Percentiles rank a stretch among this genome's conserved stretches.
Conservation (phyloP, 2,888 invertebrate species). For the Drosophila atripex region DNA sequence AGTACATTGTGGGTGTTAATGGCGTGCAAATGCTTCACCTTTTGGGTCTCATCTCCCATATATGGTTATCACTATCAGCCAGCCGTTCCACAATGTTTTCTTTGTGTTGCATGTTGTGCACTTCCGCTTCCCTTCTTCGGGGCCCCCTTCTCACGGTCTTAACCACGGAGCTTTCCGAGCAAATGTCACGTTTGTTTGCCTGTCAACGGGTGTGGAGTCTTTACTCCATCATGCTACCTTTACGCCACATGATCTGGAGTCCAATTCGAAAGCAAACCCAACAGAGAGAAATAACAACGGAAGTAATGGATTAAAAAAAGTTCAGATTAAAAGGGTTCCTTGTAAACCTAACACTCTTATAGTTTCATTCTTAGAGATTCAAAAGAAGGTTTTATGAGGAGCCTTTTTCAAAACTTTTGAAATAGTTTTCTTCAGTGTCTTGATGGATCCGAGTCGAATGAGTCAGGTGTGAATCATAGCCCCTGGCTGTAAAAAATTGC, state of each 20-base stretch:
- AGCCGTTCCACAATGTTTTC: slow-evolving; percentile 21
- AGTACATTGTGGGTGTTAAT: slow-evolving; percentile 42
- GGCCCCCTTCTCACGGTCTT: slow-evolving; percentile 1
- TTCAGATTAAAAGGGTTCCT: too few species aligned
- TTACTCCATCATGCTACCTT: slow-evolving; percentile 29
- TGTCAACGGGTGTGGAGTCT: slow-evolving; percentile 27
- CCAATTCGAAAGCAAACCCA: neutral
- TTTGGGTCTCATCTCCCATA: slow-evolving; percentile 21
- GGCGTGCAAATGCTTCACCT: slow-evolving; percentile 49
- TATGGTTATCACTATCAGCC: slow-evolving; percentile 33
- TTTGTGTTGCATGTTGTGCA: slow-evolving; percentile 29
- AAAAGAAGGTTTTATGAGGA: neutral
- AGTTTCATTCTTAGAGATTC: too few species aligned
- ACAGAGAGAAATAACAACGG: neutral
- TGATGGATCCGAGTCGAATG: slow-evolving; percentile 37
- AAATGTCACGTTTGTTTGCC: slow-evolving; percentile 43
- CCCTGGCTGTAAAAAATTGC: slow-evolving; percentile 57
- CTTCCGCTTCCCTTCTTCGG: slow-evolving; percentile 35
- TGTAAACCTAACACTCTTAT: too few species aligned
- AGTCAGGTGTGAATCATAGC: slow-evolving; percentile 58
- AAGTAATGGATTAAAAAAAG: too few species aligned
- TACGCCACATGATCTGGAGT: slow-evolving; percentile 10
- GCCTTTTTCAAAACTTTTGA: too few species aligned
- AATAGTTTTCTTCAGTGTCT: neutral
- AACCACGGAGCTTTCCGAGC: slow-evolving; percentile 33